Percentiles rank a stretch among this genome's conserved stretches.
Conservation (phyloP, 1,140 invertebrate species). For the Aphaenogaster rudis region DNA sequence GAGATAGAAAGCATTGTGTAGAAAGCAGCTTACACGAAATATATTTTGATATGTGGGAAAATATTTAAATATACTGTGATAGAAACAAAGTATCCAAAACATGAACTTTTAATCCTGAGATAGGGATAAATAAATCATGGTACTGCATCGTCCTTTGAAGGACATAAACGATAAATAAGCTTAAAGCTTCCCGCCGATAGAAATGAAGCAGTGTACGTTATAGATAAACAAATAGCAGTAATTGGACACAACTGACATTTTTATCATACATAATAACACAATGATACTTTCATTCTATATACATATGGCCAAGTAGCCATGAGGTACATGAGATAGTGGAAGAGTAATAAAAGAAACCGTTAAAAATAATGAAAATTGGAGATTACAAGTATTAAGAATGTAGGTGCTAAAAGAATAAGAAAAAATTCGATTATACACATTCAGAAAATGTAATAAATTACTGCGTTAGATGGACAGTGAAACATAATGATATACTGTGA, state of each 20-base stretch:
- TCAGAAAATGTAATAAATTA: neutral
- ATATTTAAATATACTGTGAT: neutral
- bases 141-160: neutral
- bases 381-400: neutral
- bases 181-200: neutral
- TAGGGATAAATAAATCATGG: neutral
- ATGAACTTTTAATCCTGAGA: neutral
- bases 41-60: neutral
- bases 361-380: neutral
- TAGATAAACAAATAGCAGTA: neutral
- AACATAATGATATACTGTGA: neutral
- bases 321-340: neutral
- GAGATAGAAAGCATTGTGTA: neutral
- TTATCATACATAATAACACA: neutral
- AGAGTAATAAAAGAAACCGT: neutral
- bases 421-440: neutral
- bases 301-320: neutral
- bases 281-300: neutral
- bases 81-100: neutral
- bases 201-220: neutral
- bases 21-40: neutral
- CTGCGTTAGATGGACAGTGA: neutral
- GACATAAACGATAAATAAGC: neutral
- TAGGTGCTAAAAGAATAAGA: neutral
- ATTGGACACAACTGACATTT: neutral